These are phyloP conservation scores for Willisornis vidua DNA, from an alignment of 2,113 vertebrate species.

Conservation along the genomic window DNA sequence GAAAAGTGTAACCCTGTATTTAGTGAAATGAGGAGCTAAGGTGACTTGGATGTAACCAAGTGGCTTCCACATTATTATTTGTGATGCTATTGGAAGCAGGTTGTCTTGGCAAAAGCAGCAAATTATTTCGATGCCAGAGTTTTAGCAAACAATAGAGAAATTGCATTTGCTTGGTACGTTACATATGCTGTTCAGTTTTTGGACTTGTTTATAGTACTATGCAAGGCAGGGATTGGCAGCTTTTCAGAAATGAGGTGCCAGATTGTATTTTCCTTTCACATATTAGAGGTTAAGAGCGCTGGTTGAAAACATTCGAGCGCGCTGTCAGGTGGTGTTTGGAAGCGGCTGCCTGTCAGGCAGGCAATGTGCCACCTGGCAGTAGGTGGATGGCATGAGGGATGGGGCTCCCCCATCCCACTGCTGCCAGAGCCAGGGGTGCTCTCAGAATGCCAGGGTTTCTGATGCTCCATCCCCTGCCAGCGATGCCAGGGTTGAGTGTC, in stretches of 20 bases:
- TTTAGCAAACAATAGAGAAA: neutral
- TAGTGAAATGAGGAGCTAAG: neutral
- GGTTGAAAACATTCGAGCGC: neutral
- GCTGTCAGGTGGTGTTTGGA: neutral
- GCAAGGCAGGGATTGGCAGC: slow-evolving; percentile 39
- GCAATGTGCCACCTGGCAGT: neutral
- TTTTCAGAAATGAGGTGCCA: slow-evolving; percentile 8
- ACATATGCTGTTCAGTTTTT: neutral
- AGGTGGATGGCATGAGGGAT: neutral
- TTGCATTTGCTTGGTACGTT: neutral
- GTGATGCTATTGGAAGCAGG: neutral
- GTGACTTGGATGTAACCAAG: neutral
- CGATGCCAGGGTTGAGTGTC: rapidly evolving
- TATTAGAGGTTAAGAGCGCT: slow-evolving; percentile 5
- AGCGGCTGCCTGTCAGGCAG: neutral
- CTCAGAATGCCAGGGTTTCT: rapidly evolving
- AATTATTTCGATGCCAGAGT: neutral
- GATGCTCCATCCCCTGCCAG: rapidly evolving
- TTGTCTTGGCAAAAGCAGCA: neutral
- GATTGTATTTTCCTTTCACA: slow-evolving; percentile 51
- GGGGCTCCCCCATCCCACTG: neutral
- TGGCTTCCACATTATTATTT: neutral
- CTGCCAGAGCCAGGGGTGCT: neutral
- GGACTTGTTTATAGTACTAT: neutral
- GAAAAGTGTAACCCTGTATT: rapidly evolving